Conservation (phyloP, 2,797 vertebrate species). For the Sciurus vulgaris region DNA sequence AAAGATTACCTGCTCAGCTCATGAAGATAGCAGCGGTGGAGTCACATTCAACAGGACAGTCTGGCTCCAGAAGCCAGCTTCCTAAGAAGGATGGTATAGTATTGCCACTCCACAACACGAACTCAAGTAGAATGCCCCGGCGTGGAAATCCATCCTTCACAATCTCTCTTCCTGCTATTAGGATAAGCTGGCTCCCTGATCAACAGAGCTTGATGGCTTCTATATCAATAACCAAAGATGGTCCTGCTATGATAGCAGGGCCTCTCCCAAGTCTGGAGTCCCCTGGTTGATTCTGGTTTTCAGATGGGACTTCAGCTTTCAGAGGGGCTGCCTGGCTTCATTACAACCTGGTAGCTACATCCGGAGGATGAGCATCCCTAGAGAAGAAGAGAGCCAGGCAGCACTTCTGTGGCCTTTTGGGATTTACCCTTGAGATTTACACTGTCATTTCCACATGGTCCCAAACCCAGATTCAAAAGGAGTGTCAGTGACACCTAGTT, state of each 20-base stretch:
- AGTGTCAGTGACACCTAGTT: neutral
- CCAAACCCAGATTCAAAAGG: neutral
- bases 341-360: neutral
- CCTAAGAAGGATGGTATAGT: neutral
- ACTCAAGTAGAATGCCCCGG: neutral
- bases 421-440: neutral
- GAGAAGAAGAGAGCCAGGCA: neutral
- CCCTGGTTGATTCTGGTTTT: neutral
- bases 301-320: neutral
- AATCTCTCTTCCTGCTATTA: neutral
- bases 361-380: neutral
- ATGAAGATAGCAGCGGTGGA: neutral
- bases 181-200: neutral
- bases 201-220: neutral
- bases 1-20: neutral
- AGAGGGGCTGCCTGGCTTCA: neutral
- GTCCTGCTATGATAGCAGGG: too few species aligned
- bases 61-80: neutral
- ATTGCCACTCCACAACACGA: neutral
- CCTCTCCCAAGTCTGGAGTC: neutral
- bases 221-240: neutral
- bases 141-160: neutral
- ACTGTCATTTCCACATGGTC: neutral
- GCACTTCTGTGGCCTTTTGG: neutral
- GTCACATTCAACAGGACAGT: neutral